Percentiles rank a stretch among this genome's conserved stretches.
These are phyloP conservation scores for Sarcophilus harrisii DNA, from an alignment of 2,797 vertebrate species.

Conservation along the genomic window DNA sequence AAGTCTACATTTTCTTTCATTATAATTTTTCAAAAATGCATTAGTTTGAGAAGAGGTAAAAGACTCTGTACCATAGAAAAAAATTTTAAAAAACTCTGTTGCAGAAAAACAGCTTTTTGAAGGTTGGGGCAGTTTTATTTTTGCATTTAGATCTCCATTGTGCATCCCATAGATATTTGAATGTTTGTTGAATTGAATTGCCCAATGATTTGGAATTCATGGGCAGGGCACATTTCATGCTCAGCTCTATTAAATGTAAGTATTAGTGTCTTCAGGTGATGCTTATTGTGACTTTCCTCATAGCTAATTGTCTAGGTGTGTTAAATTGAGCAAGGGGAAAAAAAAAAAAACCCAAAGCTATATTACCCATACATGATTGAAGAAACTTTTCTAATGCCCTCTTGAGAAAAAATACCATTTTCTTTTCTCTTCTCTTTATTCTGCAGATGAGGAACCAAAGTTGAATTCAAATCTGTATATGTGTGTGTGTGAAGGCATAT, in stretches of 20 bases:
- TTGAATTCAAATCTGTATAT: constrained; percentile 87
- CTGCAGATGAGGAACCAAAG: constrained; percentile 88
- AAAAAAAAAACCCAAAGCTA: neutral
- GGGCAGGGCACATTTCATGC: neutral
- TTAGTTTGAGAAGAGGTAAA: neutral
- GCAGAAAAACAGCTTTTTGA: neutral
- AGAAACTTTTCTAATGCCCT: neutral
- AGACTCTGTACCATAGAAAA: neutral
- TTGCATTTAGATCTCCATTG: neutral
- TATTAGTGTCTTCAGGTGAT: neutral
- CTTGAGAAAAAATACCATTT: neutral
- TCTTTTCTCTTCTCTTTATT: neutral
- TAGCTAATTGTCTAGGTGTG: neutral
- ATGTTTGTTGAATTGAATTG: neutral
- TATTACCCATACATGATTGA: neutral
- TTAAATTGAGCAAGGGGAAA: neutral
- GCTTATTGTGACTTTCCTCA: neutral
- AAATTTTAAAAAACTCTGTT: neutral
- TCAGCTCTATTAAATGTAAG: neutral
- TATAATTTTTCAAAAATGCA: neutral
- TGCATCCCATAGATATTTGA: neutral
- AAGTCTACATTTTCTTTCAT: neutral
- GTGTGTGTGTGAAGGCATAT: constrained; percentile 95
- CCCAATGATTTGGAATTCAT: neutral
- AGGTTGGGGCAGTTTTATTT: neutral